Base-by-base conservation (phyloP, 2,797 vertebrate species). In the Falco novaeseelandiae region DNA sequence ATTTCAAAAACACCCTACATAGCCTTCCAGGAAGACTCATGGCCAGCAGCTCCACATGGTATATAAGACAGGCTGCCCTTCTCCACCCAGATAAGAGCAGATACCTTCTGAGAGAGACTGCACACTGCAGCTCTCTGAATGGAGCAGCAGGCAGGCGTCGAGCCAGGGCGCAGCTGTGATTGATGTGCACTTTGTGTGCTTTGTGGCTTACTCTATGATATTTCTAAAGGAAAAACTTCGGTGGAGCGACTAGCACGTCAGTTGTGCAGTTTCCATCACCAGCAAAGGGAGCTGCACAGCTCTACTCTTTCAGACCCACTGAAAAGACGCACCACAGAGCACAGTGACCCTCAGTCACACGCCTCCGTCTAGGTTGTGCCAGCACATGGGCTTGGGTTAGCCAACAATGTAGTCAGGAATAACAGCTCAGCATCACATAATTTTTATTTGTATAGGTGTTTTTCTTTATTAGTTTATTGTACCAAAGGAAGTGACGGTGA, bases 111-210 rank as follows among this genome's bases (percentile, higher is more conserved):
- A 93, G 76, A 52, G 82, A 67, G 55, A 44, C 67, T 34, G 78
- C 77, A 67, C 18, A 4, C 36, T 2, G 23, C 71, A 48, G 65
- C 76, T 69, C 27, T 69, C 74, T 72, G 89, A 78, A 29, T 5
- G 87, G 73, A 96, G 87, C 95, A 87, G 91, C 91, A 89, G 92
- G 93, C 36, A 92, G 78, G 84, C 90, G 55, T 71, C 2, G 2
- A 92, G 90, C 72, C 79, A 62, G 91, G 93, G 81, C 36, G 82
- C 84, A 74, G 85, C 88, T 14, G 38, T 20, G 76, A 92, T 32
- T 93, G 96, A 96, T 91, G 79, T 83, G 71, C 54, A 10, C 90
- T 93, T 76, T 19, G 42, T 78, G 62, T 13, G 83, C 93, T 93
- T 83, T 91, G 79, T 86, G 87, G 91, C 74, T 95, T 32, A 0